Evolutionary conservation across 2,888 invertebrate species (phyloP), one percentile per base, ranked within the genome.

Genomic region (Caenorhabditis afra): DNA sequence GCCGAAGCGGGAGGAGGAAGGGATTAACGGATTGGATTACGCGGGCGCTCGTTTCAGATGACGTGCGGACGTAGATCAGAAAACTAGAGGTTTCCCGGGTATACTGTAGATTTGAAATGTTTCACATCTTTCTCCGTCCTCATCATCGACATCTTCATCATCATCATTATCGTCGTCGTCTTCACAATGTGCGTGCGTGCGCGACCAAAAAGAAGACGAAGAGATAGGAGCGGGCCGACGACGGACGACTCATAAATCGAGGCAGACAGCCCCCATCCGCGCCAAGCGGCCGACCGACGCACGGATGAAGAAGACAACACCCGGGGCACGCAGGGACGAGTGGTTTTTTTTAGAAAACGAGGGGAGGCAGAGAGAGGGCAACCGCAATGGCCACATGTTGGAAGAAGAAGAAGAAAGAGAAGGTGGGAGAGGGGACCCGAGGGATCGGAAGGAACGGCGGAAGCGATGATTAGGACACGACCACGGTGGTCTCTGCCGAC

Each of bases 231-330:
- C 53, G 70, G 52, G 55, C 45, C 67, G 58, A 44, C 59, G 68
- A 68, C 49, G 61, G 70, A 47, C 70, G 70, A 62, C 71, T 71
- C 71, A 71, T 64, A 71, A 71, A 71, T 71, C 71, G 71, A 71
- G 62, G 71, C 62, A 67, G 67, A 58, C 58, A 58, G 50, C 58
- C 67, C n/a, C 67, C 67, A 71, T 71, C 71, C 62, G 71, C 71
- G 71, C 71, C 71, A 71, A 71, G 62, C 62, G 62, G 62, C 70
- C 52, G 68, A 70, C 55, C 53, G 70, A 61, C 61, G 61, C 61
- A 61, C 52, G 70, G 68, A 68, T 35, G 59, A 58, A 59, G 58
- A 49, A 61, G 53, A 70, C 70, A 70, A 70, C 70, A 70, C 70
- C 61, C 61, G 53, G 70, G 70, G 61, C 68, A 66, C 68, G 70